phyloP scores from a whole-genome alignment of 2,797 vertebrate genomes.

The Sebastes cheni region DNA sequence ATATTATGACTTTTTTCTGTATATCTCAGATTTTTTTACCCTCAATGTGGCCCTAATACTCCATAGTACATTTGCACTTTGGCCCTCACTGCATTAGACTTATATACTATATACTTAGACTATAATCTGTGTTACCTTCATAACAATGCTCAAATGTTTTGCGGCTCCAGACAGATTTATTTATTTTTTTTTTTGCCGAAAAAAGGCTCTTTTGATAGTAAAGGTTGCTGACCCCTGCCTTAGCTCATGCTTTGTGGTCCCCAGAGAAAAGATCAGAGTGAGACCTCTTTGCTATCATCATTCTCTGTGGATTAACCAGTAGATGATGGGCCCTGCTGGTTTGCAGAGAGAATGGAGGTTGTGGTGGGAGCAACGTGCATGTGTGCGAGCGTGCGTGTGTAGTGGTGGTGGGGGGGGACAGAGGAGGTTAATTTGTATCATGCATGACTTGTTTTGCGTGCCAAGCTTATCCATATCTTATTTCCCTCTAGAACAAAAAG shows the following conservation, averaged over 20 bases:
- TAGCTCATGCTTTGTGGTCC: background rate
- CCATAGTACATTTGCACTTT: too few relatives aligned
- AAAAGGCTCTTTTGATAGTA: too few relatives aligned
- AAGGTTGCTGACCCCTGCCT: too few relatives aligned
- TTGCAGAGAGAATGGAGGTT: slow-evolving; percentile 54
- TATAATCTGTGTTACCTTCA: too few relatives aligned
- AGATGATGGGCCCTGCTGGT: slow-evolving; percentile 42
- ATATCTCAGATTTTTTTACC: too few relatives aligned
- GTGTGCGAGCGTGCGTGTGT: slow-evolving; percentile 11
- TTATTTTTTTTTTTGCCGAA: too few relatives aligned
- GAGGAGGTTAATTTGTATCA: slow-evolving; percentile 70
- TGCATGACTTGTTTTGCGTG: slow-evolving; percentile 75
- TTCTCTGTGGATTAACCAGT: slow-evolving; percentile 42
- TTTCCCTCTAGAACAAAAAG: slow-evolving; percentile 46
- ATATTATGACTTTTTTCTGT: too few relatives aligned
- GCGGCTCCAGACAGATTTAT: too few relatives aligned
- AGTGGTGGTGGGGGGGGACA: slow-evolving; percentile 29
- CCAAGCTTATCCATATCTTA: slow-evolving; percentile 73
- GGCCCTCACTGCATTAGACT: too few relatives aligned
- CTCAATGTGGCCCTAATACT: too few relatives aligned
- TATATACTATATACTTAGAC: too few relatives aligned
- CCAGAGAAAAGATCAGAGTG: slow-evolving; percentile 40
- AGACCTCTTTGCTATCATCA: slow-evolving; percentile 14
- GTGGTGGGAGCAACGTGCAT: slow-evolving; percentile 28
- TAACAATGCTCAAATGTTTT: too few relatives aligned